Base-by-base conservation (phyloP, 2,113 vertebrate genomes). In the Tragelaphus scriptus region DNA sequence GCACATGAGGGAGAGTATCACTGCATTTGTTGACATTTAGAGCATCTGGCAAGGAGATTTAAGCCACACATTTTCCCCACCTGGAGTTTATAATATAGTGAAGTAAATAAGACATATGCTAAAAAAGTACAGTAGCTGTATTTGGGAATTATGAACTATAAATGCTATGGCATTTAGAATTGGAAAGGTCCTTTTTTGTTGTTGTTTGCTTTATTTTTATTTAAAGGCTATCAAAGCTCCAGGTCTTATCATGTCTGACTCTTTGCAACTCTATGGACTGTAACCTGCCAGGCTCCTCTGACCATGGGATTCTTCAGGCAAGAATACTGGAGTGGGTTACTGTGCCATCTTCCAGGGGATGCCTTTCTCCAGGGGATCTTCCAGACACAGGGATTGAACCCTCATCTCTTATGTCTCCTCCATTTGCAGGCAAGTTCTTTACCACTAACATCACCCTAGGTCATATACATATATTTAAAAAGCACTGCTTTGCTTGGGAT, bases 1-100 rank as follows among this genome's bases (percentile, higher is more conserved):
- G 81, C 0, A 2, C 3, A 2, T 3, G 16, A 23, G 53, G 1
- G 5, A 6, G 0, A 7, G 15, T 6, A 1, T 26, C 32, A 13
- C 9, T 44, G 10, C 49, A 13, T 91, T 91, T 75, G 26, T 23
- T 77, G 55, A 32, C 3, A 0, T 65, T 2, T 21, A 79, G n/a
- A 21, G 17, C 28, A 53, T 26, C 11, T 65, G 32, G 17, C 32
- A 71, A 86, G 16, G n/a, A 88, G 14, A 55, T 26, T 53, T 44
- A 85, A 68, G 21, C 16, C 6, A 36, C 2, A 13, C 3, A 26
- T 51, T 63, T 86, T 92, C 80, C 51, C 59, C 47, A 58, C 7
- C 23, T 90, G 53, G 51, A 85, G 16, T 77, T 96, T 71, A 89
- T 25, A 92, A 90, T 58, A 10, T 55, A 79, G n/a, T 51, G 23